Conservation (phyloP, 1,140 invertebrate genomes). For the Ceratina calcarata region DNA sequence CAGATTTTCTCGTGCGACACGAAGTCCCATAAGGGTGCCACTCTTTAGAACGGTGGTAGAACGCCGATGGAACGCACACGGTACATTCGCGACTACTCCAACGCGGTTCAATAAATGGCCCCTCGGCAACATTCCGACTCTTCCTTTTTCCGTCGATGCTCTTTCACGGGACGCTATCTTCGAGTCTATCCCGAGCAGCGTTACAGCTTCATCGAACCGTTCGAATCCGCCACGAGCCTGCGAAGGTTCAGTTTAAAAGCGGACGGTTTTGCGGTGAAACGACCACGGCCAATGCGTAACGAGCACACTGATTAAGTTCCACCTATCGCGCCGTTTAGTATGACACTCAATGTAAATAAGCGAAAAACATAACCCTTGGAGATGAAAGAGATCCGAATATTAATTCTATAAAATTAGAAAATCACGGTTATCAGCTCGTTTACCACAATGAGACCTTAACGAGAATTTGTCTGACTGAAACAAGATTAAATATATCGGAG, state of each 20-base stretch:
- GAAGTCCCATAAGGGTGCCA: too few species aligned
- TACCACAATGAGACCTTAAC: too few species aligned
- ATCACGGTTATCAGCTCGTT: too few species aligned
- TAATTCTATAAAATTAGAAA: neutral
- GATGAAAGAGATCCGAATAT: neutral
- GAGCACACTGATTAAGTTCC: constrained; percentile 5
- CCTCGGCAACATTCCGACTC: constrained; percentile 12
- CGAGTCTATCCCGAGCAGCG: constrained; percentile 28
- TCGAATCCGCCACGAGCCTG: neutral
- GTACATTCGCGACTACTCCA: neutral
- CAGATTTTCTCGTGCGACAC: too few species aligned
- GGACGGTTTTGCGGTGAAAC: constrained; percentile 3
- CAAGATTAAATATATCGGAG: too few species aligned
- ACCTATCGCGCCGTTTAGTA: constrained; percentile 8
- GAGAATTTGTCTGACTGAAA: too few species aligned
- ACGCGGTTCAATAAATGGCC: constrained; percentile 36
- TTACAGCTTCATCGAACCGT: constrained; percentile 53
- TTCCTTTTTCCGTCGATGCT: constrained; percentile 17
- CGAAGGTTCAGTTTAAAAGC: neutral
- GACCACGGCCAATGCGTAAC: constrained; percentile 3
- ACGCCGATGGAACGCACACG: too few species aligned
- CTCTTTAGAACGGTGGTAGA: too few species aligned
- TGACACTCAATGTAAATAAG: neutral
- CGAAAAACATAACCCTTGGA: neutral
- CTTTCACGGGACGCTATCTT: constrained; percentile 43